These are phyloP conservation scores for Chydorus sphaericus DNA, from an alignment of 2,888 invertebrate species.

Conservation along the genomic window DNA sequence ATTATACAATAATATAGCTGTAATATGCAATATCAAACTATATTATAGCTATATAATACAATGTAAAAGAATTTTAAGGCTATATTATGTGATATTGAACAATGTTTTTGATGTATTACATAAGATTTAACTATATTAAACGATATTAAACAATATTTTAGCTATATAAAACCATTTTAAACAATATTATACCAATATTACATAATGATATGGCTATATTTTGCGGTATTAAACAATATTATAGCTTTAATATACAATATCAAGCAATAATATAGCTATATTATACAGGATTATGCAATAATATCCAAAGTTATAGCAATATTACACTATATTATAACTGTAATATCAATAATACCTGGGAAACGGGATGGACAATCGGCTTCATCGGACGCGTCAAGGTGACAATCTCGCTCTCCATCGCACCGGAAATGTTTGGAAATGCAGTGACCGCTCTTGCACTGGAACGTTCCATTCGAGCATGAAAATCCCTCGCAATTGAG, in stretches of 20 bases:
- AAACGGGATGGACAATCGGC: constrained; percentile 74
- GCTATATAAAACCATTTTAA: too few species aligned
- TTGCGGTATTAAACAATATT: not conserved
- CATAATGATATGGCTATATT: not conserved
- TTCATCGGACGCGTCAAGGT: constrained; percentile 71
- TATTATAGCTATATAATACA: too few species aligned
- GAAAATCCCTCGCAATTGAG: constrained; percentile 10
- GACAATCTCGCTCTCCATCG: constrained; percentile 77
- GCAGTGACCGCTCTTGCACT: constrained; percentile 83
- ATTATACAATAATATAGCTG: not conserved
- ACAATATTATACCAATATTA: too few species aligned
- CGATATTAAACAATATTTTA: not conserved
- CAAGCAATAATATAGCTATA: too few species aligned
- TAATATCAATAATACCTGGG: constrained; percentile 37
- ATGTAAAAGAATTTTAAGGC: too few species aligned
- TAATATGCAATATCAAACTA: not conserved
- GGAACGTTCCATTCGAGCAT: constrained; percentile 59
- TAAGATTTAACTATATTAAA: too few species aligned
- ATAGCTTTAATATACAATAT: too few species aligned
- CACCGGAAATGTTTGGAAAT: constrained; percentile 76
- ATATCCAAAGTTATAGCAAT: not conserved
- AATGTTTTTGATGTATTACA: not conserved
- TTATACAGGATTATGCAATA: too few species aligned
- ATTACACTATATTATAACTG: not conserved
- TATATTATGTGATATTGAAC: not conserved